These are phyloP conservation scores for Paramormyrops kingsleyae DNA, from an alignment of 2,113 vertebrate genomes.

Conservation along the genomic window DNA sequence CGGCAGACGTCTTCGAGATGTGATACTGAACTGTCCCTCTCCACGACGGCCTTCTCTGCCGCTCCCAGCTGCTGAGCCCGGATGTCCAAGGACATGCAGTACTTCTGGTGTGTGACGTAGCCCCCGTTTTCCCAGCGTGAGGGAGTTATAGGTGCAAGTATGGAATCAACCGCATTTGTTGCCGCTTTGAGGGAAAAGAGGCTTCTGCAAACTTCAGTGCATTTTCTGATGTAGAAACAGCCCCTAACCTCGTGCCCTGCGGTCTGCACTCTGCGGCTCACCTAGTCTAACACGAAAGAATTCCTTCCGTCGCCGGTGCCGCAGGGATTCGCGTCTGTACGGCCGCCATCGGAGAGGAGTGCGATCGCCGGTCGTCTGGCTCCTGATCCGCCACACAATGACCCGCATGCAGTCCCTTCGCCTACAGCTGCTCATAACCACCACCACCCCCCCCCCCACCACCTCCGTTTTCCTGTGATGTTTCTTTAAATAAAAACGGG, in stretches of 20 bases:
- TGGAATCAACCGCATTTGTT: slow-evolving; percentile 49
- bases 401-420: slow-evolving; percentile 42
- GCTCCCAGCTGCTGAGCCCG: background rate
- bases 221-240: background rate
- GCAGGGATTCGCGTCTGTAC: background rate
- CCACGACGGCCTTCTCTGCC: background rate
- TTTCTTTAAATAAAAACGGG: slow-evolving; percentile 56
- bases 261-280: background rate
- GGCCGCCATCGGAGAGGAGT: background rate
- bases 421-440: slow-evolving; percentile 60
- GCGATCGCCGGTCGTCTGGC: background rate
- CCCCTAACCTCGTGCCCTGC: background rate
- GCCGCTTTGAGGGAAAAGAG: background rate
- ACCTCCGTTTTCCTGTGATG: slow-evolving; percentile 54
- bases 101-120: background rate
- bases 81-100: background rate
- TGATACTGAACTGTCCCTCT: background rate
- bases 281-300: background rate
- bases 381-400: slow-evolving; percentile 40
- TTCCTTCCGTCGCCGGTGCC: slow-evolving; percentile 6
- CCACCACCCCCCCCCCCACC: slow-evolving; percentile 44
- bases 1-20: background rate
- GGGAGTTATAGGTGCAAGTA: slow-evolving; percentile 30
- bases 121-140: background rate
- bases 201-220: background rate